Evolutionary conservation across 1,140 invertebrate species (phyloP).

Genomic region (Matsumurasca onukii): DNA sequence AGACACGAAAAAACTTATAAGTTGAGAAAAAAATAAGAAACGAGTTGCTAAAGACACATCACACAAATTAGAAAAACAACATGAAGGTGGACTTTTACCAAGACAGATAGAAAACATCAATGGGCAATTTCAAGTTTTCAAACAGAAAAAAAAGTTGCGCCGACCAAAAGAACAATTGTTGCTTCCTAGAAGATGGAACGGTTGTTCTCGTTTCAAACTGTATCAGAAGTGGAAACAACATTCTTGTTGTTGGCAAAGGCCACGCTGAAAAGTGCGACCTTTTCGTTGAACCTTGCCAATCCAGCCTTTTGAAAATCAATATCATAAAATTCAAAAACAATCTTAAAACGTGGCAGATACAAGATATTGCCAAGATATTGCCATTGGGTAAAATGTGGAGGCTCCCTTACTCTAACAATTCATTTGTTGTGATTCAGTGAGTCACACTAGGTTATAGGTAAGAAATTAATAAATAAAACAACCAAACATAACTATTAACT

Average conservation of each 20-base stretch:
- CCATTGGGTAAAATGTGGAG: too few relatives aligned
- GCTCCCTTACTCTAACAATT: too few relatives aligned
- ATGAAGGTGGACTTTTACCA: slow-evolving; percentile 12
- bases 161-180: slow-evolving; percentile 11
- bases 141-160: background rate
- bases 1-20: slow-evolving; percentile 40
- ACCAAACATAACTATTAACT: too few relatives aligned
- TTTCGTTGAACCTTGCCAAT: slow-evolving; percentile 3
- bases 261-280: background rate
- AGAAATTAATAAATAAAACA: too few relatives aligned
- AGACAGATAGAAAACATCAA: background rate
- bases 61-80: background rate
- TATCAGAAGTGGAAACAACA: background rate
- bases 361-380: too few relatives aligned
- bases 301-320: slow-evolving; percentile 2
- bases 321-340: background rate
- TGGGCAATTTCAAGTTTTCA: background rate
- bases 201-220: background rate
- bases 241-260: background rate
- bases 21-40: background rate
- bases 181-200: background rate
- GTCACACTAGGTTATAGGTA: too few relatives aligned
- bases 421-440: too few relatives aligned
- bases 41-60: background rate
- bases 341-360: slow-evolving; percentile 15